Conservation (phyloP, 37 sponge, comb jelly and placozoan species). For the Amphimedon queenslandica region DNA sequence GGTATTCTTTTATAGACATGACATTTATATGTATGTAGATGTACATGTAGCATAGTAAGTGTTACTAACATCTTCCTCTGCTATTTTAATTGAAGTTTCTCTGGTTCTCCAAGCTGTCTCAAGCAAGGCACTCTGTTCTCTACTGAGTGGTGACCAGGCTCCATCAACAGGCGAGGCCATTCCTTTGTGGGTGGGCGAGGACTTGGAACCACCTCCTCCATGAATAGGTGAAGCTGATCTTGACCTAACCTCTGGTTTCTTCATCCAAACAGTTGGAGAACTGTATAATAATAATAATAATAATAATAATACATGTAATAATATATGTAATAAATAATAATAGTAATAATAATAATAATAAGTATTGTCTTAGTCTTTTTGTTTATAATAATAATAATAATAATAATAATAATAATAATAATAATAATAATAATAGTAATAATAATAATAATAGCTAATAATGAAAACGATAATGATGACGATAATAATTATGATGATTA, state of each 20-base stretch:
- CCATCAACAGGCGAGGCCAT: too few relatives aligned
- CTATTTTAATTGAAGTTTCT: background rate
- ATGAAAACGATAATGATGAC: too few relatives aligned
- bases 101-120: slow-evolving; percentile 12
- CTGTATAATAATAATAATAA: slow-evolving; percentile 1
- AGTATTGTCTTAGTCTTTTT: too few relatives aligned
- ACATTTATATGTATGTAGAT: background rate
- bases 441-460: background rate
- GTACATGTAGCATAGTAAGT: background rate
- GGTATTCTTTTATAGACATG: too few relatives aligned
- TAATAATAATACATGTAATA: background rate
- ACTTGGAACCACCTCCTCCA: background rate
- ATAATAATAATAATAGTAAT: background rate
- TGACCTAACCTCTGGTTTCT: background rate
- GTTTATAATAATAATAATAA: background rate
- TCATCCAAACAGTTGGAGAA: slow-evolving; percentile 28
- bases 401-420: background rate
- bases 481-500: too few relatives aligned
- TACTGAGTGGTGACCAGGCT: background rate
- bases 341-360: background rate
- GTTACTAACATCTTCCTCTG: slow-evolving; percentile 8
- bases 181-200: too few relatives aligned
- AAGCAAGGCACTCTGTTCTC: background rate
- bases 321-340: too few relatives aligned
- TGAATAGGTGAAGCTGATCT: too few relatives aligned